phyloP scores from a whole-genome alignment of 2,113 vertebrate genomes.

The Lonchura striata region DNA sequence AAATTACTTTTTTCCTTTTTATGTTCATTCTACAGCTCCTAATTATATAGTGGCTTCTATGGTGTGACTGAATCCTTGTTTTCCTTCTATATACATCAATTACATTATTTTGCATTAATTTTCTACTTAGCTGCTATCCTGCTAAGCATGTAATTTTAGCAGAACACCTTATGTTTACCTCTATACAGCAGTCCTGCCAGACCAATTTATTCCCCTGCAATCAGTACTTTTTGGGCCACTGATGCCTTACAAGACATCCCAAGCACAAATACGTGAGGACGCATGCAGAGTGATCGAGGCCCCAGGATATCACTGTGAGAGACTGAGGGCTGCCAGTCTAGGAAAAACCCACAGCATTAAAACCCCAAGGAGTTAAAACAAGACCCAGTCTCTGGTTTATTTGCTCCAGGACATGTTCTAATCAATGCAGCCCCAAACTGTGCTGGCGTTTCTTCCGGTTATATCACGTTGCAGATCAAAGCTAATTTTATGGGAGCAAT shows the following conservation, averaged over 20 bases:
- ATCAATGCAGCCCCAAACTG: not conserved
- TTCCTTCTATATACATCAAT: not conserved
- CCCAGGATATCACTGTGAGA: not conserved
- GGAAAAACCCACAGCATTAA: not conserved
- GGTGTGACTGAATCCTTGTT: not conserved
- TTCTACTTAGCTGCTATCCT: not conserved
- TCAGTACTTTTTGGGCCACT: not conserved
- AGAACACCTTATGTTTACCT: not conserved
- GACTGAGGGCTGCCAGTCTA: not conserved
- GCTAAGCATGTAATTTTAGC: not conserved
- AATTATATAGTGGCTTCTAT: not conserved
- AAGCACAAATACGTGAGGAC: not conserved
- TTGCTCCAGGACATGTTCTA: not conserved
- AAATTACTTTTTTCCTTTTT: slow-evolving; percentile 3
- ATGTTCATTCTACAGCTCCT: slow-evolving; percentile 16
- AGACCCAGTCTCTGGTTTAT: not conserved
- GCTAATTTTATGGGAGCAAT: slow-evolving; percentile 8
- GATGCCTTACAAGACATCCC: not conserved
- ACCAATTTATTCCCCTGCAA: not conserved
- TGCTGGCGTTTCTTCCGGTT: not conserved
- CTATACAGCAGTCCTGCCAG: not conserved
- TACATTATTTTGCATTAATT: not conserved
- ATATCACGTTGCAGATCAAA: not conserved
- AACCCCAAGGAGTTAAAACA: not conserved
- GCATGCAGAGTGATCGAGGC: not conserved